Evolutionary conservation across 64 coral and sea anemone genomes (phyloP).

Genomic region (Stichodactyla mertensii): DNA sequence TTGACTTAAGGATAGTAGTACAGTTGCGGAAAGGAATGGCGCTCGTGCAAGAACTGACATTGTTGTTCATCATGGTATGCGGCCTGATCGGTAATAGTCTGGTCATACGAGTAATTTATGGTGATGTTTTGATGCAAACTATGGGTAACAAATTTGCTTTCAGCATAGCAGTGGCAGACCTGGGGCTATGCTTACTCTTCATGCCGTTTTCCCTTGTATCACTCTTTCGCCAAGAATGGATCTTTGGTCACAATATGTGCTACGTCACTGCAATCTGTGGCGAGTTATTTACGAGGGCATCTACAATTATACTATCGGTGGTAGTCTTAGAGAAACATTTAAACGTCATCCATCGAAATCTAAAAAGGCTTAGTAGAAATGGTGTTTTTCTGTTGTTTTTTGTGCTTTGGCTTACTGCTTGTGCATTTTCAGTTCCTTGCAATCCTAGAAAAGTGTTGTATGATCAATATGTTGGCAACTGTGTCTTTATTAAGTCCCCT

Average conservation of each 20-base stretch:
- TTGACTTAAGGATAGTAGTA: neutral
- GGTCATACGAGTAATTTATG: neutral
- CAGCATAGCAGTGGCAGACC: neutral
- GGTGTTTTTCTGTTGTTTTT: neutral
- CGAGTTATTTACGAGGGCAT: neutral
- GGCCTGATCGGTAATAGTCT: constrained; percentile 3
- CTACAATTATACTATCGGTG: neutral
- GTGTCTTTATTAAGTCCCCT: neutral
- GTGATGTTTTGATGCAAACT: constrained; percentile 7
- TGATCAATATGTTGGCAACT: neutral
- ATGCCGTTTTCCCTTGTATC: constrained; percentile 18
- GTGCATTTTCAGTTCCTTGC: neutral
- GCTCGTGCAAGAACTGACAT: neutral
- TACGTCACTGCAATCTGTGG: neutral
- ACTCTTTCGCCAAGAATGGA: neutral
- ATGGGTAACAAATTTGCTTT: neutral
- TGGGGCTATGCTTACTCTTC: neutral
- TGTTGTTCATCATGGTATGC: neutral
- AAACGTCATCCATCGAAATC: neutral
- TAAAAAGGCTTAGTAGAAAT: neutral
- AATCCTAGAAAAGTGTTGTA: neutral
- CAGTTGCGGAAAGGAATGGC: neutral
- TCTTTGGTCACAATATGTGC: neutral
- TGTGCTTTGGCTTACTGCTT: neutral
- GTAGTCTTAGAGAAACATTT: constrained; percentile 19